Percentiles rank a stretch among this genome's conserved stretches.
Evolutionary conservation across 2,797 vertebrate species (phyloP).

Genomic region (Poliocrania exsul): DNA sequence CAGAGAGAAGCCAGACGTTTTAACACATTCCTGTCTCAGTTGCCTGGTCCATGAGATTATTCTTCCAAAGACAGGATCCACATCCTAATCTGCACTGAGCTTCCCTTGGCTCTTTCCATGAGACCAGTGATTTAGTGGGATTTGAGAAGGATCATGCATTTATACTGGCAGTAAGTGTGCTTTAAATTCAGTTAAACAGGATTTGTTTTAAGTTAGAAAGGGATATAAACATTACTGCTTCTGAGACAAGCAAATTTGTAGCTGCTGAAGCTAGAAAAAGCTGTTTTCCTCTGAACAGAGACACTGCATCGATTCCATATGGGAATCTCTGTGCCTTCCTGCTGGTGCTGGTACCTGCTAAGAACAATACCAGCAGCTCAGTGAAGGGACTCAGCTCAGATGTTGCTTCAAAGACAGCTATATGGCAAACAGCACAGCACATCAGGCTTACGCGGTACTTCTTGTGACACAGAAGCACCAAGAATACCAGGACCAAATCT

Average conservation of each 20-base stretch:
- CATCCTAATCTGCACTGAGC: background rate
- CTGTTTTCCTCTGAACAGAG: background rate
- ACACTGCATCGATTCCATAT: accelerated
- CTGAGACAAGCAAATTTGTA: background rate
- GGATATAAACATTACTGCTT: background rate
- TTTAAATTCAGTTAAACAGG: slow-evolving; percentile 43
- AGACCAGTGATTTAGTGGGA: slow-evolving; percentile 25
- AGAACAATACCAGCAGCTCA: background rate
- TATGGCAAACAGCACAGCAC: background rate
- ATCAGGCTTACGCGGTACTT: background rate
- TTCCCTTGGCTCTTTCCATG: background rate
- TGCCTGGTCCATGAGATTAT: background rate
- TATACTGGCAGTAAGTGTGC: background rate
- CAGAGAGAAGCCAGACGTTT: background rate
- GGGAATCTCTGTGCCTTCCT: background rate
- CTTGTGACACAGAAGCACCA: background rate
- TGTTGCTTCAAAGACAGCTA: background rate
- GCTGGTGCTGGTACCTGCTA: background rate
- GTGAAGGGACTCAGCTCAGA: background rate
- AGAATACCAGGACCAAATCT: background rate
- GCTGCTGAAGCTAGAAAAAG: background rate
- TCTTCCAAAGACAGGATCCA: background rate
- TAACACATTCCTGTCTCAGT: background rate
- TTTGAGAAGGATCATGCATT: slow-evolving; percentile 32
- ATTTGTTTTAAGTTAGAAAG: slow-evolving; percentile 35